Evolutionary conservation across 1,140 invertebrate species (phyloP).

Genomic region (Aphelinus certus): DNA sequence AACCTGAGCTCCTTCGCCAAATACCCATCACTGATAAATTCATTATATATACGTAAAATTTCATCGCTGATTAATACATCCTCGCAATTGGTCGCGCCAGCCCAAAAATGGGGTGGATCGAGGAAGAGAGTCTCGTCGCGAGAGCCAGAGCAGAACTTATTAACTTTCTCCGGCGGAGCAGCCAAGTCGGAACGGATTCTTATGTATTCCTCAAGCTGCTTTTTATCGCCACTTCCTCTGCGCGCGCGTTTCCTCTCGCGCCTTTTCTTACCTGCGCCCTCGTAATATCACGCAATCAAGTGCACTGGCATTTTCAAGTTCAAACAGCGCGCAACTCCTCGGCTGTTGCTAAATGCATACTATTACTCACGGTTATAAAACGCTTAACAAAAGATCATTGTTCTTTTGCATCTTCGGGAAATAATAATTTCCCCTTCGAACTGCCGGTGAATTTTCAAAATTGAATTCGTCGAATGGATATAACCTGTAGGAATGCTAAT

Average conservation of each 20-base stretch:
- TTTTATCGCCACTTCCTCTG: neutral
- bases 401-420: no score
- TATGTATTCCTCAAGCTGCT: neutral
- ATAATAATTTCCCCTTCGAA: no score
- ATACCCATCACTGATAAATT: conserved; percentile 21
- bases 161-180: neutral
- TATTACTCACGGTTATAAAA: no score
- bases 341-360: no score
- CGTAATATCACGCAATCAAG: no score
- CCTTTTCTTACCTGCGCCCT: no score
- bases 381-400: no score
- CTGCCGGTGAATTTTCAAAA: no score
- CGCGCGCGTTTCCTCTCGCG: neutral
- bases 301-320: no score
- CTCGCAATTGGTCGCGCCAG: neutral
- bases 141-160: neutral
- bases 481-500: no score
- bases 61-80: conserved; percentile 31
- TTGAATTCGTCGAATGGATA: no score
- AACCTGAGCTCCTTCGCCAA: neutral
- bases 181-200: conserved; percentile 8
- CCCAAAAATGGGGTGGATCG: neutral
- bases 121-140: neutral
- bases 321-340: no score
- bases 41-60: conserved; percentile 22